Evolutionary conservation across 92 coral and sea anemone species (phyloP), one percentile per base, ranked within the genome.

Genomic region (Galaxea fascicularis): DNA sequence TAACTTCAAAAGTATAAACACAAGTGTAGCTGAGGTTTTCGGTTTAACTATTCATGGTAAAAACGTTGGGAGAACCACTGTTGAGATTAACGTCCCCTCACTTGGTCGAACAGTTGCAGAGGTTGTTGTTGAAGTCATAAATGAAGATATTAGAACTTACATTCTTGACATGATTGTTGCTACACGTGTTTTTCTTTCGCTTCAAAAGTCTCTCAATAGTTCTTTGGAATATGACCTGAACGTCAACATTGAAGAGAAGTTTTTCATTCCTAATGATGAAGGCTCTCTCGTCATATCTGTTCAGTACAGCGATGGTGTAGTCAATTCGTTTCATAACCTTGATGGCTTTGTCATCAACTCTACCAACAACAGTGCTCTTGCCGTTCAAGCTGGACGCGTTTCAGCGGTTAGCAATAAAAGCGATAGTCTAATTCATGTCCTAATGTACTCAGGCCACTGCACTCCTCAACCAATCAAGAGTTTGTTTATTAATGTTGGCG

Each of bases 271-370:
- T n/a, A 56, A 41, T 26, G 89, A 89, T 8, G 29, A 75, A 29
- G 92, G 87, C 20, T 53, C 78, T 6, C 28, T 89, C n/a, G 45
- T 89, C 9, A 17, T 89, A 47, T 77, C 89, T 6, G 35, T 30
- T 20, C 92, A 84, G 54, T 89, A 84, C 76, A 89, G 92, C 77
- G 92, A 89, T 52, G 92, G 89, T 45, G 64, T 17, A 24, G 86
- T 89, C 4, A 89, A 89, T n/a, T 84, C 92, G 24, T 89, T 89
- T 79, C 51, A 64, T 22, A 53, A 30, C 62, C 59, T 89, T 8
- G 47, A 73, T 17, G 92, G 89, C 10, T 84, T 89, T 63, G 54
- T 10, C 51, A 29, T 79, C 76, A 89, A 84, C 71, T 59, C 75
- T 51, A 69, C 88, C 13, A 82, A 88, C 71, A 46, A 45, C 26